Base-by-base conservation (phyloP, 2,797 vertebrate species). In the Siniperca undulata region DNA sequence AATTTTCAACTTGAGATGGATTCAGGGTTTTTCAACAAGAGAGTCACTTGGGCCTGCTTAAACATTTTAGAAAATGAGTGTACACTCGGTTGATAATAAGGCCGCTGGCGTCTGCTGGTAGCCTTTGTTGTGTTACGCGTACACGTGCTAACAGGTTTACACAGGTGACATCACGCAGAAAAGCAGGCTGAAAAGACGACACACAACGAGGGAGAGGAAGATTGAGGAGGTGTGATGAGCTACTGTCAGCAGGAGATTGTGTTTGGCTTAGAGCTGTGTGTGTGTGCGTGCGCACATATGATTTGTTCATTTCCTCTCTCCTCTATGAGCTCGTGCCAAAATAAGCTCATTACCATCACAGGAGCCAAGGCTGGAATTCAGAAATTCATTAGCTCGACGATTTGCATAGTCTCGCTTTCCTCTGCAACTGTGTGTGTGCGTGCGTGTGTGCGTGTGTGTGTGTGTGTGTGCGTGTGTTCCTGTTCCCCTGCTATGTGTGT, bases 321-420 rank as follows among this genome's bases (percentile, higher is more conserved):
- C 74, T 90, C 74, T 89, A 83, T 91, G 92, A 93, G 88, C 90
- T 85, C 59, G 79, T 89, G 90, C 92, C 93, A 93, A 91, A 94
- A 91, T 94, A 93, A 94, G 91, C 92, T 93, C 90, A 93, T 94
- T 93, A 93, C 75, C 90, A 88, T 94, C 89, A 81, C 88, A 93
- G 91, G 91, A 91, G 88, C 90, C 89, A 77, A 82, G 78, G 82
- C 90, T 86, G 86, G 88, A 93, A 93, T 91, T 92, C 90, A 91
- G 84, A 93, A 93, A 93, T 91, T 93, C 90, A 94, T 92, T 93
- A 91, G 91, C 87, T 86, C 84, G 60, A 88, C 74, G 38, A 92
- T 93, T 93, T 92, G 84, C 91, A 90, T 89, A 86, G 78, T 79
- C 83, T 88, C 59, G 74, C 74, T 86, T 89, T 84, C 77, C 80